These are phyloP conservation scores for Enteromius thamalakanensis DNA, from an alignment of 2,797 vertebrate species.

Conservation along the genomic window DNA sequence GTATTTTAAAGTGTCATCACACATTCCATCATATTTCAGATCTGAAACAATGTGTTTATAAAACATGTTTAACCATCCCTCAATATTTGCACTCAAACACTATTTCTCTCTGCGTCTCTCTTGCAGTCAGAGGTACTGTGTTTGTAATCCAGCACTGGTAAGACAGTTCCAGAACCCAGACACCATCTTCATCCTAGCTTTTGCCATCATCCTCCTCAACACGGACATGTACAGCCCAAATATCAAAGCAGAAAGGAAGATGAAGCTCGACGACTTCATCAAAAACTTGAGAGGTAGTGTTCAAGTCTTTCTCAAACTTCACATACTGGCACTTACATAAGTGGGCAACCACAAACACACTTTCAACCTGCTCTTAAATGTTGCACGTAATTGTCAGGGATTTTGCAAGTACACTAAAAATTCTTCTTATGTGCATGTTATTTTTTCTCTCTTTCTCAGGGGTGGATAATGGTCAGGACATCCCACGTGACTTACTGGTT, in stretches of 20 bases:
- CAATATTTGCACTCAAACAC: not conserved
- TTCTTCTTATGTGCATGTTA: slow-evolving; percentile 15
- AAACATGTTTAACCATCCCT: not conserved
- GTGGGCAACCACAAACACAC: slow-evolving; percentile 1
- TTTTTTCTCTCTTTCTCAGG: slow-evolving; percentile 69
- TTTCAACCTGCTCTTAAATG: slow-evolving; percentile 14
- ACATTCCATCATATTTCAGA: not conserved
- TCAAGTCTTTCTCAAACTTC: not conserved
- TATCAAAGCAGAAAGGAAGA: slow-evolving; percentile 93
- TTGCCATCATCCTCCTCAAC: slow-evolving; percentile 96
- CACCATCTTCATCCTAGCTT: slow-evolving; percentile 96
- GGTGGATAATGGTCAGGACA: slow-evolving; percentile 91
- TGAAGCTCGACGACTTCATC: slow-evolving; percentile 96
- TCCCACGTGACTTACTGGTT: slow-evolving; percentile 89
- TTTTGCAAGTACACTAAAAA: slow-evolving; percentile 12
- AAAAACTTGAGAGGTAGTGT: slow-evolving; percentile 89
- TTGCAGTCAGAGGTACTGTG: slow-evolving; percentile 91
- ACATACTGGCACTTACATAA: not conserved
- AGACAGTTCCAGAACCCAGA: slow-evolving; percentile 95
- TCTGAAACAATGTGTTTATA: not conserved
- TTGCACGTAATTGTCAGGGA: slow-evolving; percentile 8
- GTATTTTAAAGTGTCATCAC: not conserved
- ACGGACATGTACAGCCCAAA: slow-evolving; percentile 98
- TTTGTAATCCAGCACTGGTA: slow-evolving; percentile 93
- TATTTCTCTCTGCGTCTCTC: slow-evolving; percentile 29